Conservation (phyloP, 2,113 vertebrate genomes). For the Bagarius yarrelli region DNA sequence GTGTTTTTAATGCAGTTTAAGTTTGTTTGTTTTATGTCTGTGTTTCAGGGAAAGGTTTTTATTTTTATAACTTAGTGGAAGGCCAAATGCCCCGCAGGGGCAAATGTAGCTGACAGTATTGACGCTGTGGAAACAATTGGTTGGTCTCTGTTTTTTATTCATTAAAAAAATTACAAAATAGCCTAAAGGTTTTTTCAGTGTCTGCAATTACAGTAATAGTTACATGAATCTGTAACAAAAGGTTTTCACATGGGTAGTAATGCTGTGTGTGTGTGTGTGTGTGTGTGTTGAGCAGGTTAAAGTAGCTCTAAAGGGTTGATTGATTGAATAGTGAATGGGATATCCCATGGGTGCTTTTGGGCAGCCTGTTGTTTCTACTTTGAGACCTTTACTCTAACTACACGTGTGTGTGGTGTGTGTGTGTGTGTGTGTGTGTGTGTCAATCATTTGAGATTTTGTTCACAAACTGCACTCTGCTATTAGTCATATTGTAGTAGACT, state of each 20-base stretch:
- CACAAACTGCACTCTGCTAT: background rate
- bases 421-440: constrained; percentile 32
- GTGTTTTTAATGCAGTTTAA: background rate
- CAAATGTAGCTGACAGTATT: background rate
- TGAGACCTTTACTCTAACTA: constrained; percentile 59
- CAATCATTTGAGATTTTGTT: background rate
- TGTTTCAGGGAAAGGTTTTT: background rate
- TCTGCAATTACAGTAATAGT: background rate
- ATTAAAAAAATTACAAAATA: background rate
- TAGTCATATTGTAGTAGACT: background rate
- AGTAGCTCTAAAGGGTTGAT: constrained; percentile 45
- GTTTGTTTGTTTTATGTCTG: background rate
- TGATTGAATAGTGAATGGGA: constrained; percentile 69
- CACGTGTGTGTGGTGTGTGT: constrained; percentile 58
- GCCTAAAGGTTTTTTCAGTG: background rate
- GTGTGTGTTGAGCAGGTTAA: constrained; percentile 24
- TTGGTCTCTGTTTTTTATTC: background rate
- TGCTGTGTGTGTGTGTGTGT: constrained; percentile 9
- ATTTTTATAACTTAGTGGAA: background rate
- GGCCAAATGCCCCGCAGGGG: background rate
- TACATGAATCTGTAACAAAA: background rate
- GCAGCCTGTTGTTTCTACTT: constrained; percentile 65
- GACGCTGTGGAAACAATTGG: background rate
- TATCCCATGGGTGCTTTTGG: constrained; percentile 69
- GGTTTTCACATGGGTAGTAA: background rate